phyloP scores from a whole-genome alignment of 2,113 vertebrate species.

The Channa argus region DNA sequence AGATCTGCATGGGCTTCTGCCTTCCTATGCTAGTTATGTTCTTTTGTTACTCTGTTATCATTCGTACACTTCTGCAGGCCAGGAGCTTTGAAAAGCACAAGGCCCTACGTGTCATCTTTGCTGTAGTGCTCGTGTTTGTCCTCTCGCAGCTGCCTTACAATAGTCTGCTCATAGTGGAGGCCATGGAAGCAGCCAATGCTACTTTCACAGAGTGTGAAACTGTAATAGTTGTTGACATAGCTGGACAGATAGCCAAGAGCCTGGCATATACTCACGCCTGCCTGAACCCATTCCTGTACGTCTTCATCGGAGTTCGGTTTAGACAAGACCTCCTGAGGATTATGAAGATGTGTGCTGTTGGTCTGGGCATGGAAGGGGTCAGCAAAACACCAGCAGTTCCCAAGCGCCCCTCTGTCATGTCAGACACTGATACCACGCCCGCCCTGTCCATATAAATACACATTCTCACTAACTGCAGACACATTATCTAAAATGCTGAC shows the following conservation, averaged over 20 bases:
- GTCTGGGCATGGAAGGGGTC: slow-evolving; percentile 67
- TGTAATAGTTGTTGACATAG: slow-evolving; percentile 76
- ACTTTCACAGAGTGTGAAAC: slow-evolving; percentile 75
- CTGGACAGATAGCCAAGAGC: slow-evolving; percentile 86
- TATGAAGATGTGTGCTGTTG: slow-evolving; percentile 52
- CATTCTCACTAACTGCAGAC: neutral
- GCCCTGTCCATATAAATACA: slow-evolving; percentile 80
- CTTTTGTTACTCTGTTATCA: slow-evolving; percentile 89
- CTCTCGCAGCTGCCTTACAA: slow-evolving; percentile 91
- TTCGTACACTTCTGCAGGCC: slow-evolving; percentile 86
- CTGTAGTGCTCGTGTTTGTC: slow-evolving; percentile 86
- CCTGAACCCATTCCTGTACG: slow-evolving; percentile 91
- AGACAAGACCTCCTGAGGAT: slow-evolving; percentile 84
- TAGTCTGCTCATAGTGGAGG: slow-evolving; percentile 83
- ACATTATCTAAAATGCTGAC: neutral
- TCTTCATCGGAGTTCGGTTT: slow-evolving; percentile 90
- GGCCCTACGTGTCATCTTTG: slow-evolving; percentile 87
- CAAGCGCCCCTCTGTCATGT: slow-evolving; percentile 83
- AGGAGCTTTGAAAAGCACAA: slow-evolving; percentile 90
- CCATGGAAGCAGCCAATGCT: slow-evolving; percentile 68
- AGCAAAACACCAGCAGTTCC: slow-evolving; percentile 63
- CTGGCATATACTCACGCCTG: slow-evolving; percentile 90
- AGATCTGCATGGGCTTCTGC: slow-evolving; percentile 88
- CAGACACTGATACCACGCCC: slow-evolving; percentile 83
- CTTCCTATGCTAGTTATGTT: slow-evolving; percentile 87